phyloP scores from a whole-genome alignment of 2,113 vertebrate genomes.

The Taurulus bubalis region DNA sequence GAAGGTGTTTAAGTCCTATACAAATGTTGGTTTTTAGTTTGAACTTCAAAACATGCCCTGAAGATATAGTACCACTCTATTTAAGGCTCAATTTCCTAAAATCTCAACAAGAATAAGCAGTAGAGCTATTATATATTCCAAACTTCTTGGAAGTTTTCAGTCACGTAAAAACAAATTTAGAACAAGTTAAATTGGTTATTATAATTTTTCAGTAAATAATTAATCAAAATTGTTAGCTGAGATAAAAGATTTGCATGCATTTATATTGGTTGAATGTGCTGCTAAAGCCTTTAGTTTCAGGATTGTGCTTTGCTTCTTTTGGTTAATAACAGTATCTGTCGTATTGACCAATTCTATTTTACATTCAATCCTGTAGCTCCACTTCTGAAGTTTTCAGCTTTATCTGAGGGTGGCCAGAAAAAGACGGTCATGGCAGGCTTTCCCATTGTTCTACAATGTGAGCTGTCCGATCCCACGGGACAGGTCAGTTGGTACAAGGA shows the following conservation, averaged over 20 bases:
- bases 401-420: constrained; percentile 75
- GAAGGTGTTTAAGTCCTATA: too few relatives aligned
- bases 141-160: not conserved
- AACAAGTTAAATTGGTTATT: not conserved
- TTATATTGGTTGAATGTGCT: not conserved
- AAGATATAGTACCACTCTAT: not conserved
- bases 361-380: constrained; percentile 80
- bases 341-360: constrained; percentile 55
- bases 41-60: not conserved
- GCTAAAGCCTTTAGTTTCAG: constrained; percentile 16
- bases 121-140: not conserved
- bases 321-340: constrained; percentile 10
- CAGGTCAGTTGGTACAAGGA: constrained; percentile 80
- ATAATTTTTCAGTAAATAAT: not conserved
- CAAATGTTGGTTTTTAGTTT: too few relatives aligned
- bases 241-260: not conserved
- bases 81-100: not conserved
- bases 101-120: not conserved
- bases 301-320: constrained; percentile 32
- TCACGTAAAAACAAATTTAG: too few relatives aligned
- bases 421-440: constrained; percentile 69
- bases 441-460: constrained; percentile 73
- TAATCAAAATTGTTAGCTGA: not conserved
- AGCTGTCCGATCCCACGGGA: constrained; percentile 72
- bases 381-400: constrained; percentile 71